Percentiles rank a stretch among this genome's conserved stretches.
phyloP scores from a whole-genome alignment of 37 sponge, comb jelly and placozoan species.

The Beroe ovata region DNA sequence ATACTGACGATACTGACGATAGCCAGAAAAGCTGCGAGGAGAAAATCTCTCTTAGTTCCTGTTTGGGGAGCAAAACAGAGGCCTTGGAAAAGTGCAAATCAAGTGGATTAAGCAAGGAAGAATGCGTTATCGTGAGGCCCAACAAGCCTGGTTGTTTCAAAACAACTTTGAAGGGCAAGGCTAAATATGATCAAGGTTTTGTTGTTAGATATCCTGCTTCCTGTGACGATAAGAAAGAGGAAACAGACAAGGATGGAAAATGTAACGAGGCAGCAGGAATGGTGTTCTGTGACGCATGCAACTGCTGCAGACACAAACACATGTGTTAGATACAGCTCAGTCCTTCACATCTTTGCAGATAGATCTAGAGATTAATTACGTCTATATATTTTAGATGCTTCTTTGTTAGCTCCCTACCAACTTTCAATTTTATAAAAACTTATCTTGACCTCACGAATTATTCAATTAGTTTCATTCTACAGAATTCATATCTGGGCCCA shows the following conservation, averaged over 20 bases:
- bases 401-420: no score
- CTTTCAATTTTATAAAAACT: no score
- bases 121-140: not conserved
- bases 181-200: not conserved
- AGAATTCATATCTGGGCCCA: no score
- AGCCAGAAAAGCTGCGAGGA: not conserved
- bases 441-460: no score
- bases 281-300: not conserved
- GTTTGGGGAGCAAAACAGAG: not conserved
- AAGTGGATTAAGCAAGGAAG: not conserved
- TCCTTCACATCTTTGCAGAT: no score
- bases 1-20: not conserved
- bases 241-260: not conserved
- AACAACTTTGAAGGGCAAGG: no score
- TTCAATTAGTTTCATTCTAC: no score
- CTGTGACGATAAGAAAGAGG: not conserved
- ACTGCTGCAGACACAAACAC: not conserved
- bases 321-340: no score
- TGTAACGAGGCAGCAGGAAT: not conserved
- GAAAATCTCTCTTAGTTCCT: not conserved
- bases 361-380: no score
- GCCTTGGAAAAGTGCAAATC: not conserved
- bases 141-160: constrained; percentile 4
- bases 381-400: no score
- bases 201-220: not conserved